phyloP scores from a whole-genome alignment of 53 echinoderm and acorn worm genomes.

The Henricia sp. region DNA sequence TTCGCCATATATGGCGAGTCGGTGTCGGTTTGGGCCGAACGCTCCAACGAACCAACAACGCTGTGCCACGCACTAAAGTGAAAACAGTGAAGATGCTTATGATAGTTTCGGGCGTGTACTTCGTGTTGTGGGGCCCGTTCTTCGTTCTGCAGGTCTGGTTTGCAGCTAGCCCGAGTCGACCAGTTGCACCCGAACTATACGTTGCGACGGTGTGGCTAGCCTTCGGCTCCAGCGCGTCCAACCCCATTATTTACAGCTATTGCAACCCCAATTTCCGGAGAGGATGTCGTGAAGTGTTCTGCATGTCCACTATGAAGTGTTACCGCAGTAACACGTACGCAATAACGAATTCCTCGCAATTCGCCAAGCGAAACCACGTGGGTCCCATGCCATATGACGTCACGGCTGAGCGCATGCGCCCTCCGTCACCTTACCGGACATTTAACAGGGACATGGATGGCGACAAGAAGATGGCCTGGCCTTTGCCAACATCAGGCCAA shows the following conservation, averaged over 20 bases:
- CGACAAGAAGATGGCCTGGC: conserved; percentile 97
- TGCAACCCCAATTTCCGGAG: conserved; percentile 98
- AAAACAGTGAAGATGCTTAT: conserved; percentile 97
- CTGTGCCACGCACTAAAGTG: conserved; percentile 94
- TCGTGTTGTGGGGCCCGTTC: conserved; percentile 91
- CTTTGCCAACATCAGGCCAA: conserved; percentile 67
- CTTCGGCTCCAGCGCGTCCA: conserved; percentile 87
- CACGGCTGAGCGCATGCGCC: conserved; percentile 21
- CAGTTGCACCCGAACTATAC: conserved; percentile 43
- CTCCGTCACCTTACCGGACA: conserved; percentile 75
- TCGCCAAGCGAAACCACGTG: conserved; percentile 85
- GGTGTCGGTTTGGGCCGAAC: conserved; percentile 65
- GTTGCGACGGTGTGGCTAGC: conserved; percentile 78
- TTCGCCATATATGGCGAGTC: conserved; percentile 93
- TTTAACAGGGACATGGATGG: conserved; percentile 94
- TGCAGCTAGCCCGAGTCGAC: conserved; percentile 10
- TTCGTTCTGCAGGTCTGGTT: conserved; percentile 71
- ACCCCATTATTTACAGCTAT: conserved; percentile 86
- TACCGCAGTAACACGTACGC: conserved; percentile 95
- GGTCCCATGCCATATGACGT: conserved; percentile 58
- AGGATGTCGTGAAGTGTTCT: conserved; percentile 94
- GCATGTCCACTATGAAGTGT: conserved; percentile 87
- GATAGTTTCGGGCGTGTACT: conserved; percentile 83
- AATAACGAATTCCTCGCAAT: conserved; percentile 82
- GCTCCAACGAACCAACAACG: conserved; percentile 89